Percentiles rank a stretch among this genome's conserved stretches.
phyloP scores from a whole-genome alignment of 2,113 vertebrate genomes.

The Rhizomys pruinosus region DNA sequence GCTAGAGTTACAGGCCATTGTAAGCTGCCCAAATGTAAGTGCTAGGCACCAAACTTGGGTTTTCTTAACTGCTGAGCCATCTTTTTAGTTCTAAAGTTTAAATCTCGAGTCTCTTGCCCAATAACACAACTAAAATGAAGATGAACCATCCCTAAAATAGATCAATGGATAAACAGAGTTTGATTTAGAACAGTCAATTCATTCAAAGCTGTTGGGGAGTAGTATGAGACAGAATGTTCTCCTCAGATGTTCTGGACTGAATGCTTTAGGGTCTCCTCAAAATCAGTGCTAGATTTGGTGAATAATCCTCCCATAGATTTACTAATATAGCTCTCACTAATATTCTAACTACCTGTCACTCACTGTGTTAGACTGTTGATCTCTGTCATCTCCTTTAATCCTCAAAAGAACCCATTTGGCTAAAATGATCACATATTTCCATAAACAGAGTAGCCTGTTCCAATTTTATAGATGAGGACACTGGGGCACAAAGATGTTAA shows the following conservation, averaged over 20 bases:
- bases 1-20: too few relatives aligned
- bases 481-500: background rate
- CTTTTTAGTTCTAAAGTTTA: background rate
- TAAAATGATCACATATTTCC: background rate
- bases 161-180: slow-evolving; percentile 8
- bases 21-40: background rate
- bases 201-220: background rate
- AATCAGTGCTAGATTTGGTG: background rate
- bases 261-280: background rate
- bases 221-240: background rate
- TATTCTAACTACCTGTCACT: background rate
- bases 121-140: background rate
- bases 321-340: background rate
- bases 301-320: background rate
- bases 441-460: background rate
- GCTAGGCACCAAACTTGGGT: background rate
- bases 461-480: background rate
- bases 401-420: background rate
- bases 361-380: background rate
- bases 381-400: background rate
- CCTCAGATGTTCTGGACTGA: background rate
- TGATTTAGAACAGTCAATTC: background rate
- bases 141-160: background rate
- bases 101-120: background rate
- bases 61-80: too few relatives aligned